These are phyloP conservation scores for Eulithis prunata DNA, from an alignment of 2,888 invertebrate genomes.

Conservation along the genomic window DNA sequence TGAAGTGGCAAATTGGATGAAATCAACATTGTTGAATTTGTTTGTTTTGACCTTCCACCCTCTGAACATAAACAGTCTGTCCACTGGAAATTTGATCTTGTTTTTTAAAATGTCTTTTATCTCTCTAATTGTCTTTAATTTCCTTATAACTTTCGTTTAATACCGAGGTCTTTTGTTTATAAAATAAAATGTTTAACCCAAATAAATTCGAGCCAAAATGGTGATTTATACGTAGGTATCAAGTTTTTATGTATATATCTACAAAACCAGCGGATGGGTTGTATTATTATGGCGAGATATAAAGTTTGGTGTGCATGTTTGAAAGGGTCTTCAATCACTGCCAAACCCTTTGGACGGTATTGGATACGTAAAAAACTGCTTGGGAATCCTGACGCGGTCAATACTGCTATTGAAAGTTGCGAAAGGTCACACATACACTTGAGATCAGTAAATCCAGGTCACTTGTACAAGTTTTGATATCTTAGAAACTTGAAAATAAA, in stretches of 20 bases:
- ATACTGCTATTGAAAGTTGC: slow-evolving; percentile 22
- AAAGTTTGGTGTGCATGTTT: slow-evolving; percentile 31
- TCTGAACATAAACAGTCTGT: slow-evolving; percentile 4
- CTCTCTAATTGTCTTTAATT: no score
- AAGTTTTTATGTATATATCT: slow-evolving; percentile 16
- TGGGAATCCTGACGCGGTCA: slow-evolving; percentile 28
- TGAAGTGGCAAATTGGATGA: slow-evolving; percentile 18
- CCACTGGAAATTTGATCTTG: background rate
- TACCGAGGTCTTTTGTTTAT: no score
- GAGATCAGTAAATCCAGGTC: background rate
- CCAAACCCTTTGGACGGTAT: slow-evolving; percentile 33
- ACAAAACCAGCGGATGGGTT: slow-evolving; percentile 18
- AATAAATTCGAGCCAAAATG: background rate
- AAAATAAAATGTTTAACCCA: no score
- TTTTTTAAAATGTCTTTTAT: background rate
- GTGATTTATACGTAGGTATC: background rate
- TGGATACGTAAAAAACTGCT: slow-evolving; percentile 32
- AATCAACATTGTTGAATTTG: slow-evolving; percentile 7
- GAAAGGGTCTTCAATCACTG: slow-evolving; percentile 35
- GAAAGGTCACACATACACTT: slow-evolving; percentile 17
- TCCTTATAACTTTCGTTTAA: background rate
- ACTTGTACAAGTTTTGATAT: background rate
- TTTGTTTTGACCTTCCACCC: background rate
- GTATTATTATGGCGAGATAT: slow-evolving; percentile 27
- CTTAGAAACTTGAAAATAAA: background rate